Evolutionary conservation across 30 jellyfish, hydroid and myxozoan species (phyloP), one percentile per base, ranked within the genome.

Genomic region (Hydractinia echinata): DNA sequence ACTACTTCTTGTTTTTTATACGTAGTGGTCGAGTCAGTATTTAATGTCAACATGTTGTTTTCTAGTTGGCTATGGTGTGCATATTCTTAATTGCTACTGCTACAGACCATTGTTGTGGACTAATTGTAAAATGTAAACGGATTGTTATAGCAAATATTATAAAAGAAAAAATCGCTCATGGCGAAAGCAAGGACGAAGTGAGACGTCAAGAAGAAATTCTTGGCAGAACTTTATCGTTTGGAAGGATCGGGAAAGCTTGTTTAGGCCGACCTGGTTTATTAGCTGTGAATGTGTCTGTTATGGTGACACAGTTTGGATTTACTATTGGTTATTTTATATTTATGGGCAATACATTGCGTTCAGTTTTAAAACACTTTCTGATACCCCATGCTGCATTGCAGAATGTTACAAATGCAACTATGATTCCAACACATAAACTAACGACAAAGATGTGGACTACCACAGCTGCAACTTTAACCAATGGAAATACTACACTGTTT

Each of bases 71-170:
- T 20, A 18, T 88, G 52, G 54, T 93, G 66, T 95, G 99, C 21
- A 87, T 93, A 4, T 54, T 73, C 15, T 62, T 93, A 18, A 93
- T 93, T 74, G 99, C 96, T 4, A 44, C 87, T 39, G 95, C 95
- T 8, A 93, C 99, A 10, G 99, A 93, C 55, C 99, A 93, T 69
- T 93, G 99, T 82, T 93, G 99, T 84, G 53, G 62, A 61, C 81
- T 87, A 48, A 93, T 93, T 58, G 99, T 93, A 61, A 87, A 87
- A 77, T 93, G 99, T 83, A 93, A 93, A 52, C 76, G 71, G 14
- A 51, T 83, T 8, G 99, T 82, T 13, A 87, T 93, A 6, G 82
- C 51, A 52, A 79, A 79, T 9, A 80, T 61, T 48, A 77, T 51
- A 70, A 85, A 62, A 62, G 80, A 79, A 39, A 84, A 84, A 19